Conservation (phyloP, 2,888 invertebrate species). For the Boloria euphrosyne region DNA sequence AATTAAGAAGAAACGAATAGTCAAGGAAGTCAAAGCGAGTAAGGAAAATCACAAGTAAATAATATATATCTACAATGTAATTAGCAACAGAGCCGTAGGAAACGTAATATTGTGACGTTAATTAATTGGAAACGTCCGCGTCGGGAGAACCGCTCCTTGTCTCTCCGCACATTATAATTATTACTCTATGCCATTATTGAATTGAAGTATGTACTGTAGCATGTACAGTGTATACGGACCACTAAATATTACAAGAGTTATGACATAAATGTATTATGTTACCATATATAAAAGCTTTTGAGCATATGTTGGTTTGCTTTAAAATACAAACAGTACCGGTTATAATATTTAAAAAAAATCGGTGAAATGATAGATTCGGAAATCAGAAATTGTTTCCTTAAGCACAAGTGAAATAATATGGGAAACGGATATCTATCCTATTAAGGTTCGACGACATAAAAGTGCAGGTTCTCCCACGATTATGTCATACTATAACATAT, state of each 20-base stretch:
- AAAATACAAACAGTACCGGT: too few relatives aligned
- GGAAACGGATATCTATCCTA: too few relatives aligned
- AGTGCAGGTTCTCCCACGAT: too few relatives aligned
- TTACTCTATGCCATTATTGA: slow-evolving; percentile 29
- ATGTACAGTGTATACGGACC: background rate
- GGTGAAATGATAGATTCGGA: too few relatives aligned
- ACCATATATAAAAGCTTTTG: background rate
- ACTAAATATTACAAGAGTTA: slow-evolving; percentile 7
- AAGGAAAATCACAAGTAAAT: slow-evolving; percentile 11
- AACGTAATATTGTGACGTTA: slow-evolving; percentile 33
- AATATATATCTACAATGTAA: slow-evolving; percentile 25
- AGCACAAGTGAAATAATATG: too few relatives aligned
- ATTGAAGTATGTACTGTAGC: slow-evolving; percentile 22
- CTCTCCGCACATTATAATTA: slow-evolving; percentile 38
- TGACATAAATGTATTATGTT: slow-evolving; percentile 11
- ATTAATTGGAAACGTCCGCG: slow-evolving; percentile 43
- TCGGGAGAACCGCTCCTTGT: slow-evolving; percentile 30
- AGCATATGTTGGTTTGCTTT: too few relatives aligned
- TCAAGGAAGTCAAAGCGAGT: slow-evolving; percentile 1
- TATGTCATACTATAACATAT: too few relatives aligned
- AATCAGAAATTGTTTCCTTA: too few relatives aligned
- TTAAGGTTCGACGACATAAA: too few relatives aligned
- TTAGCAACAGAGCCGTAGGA: slow-evolving; percentile 28
- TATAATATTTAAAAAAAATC: too few relatives aligned
- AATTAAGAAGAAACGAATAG: background rate